Conservation (phyloP, 2,113 vertebrate genomes). For the Mormoops blainvillei region DNA sequence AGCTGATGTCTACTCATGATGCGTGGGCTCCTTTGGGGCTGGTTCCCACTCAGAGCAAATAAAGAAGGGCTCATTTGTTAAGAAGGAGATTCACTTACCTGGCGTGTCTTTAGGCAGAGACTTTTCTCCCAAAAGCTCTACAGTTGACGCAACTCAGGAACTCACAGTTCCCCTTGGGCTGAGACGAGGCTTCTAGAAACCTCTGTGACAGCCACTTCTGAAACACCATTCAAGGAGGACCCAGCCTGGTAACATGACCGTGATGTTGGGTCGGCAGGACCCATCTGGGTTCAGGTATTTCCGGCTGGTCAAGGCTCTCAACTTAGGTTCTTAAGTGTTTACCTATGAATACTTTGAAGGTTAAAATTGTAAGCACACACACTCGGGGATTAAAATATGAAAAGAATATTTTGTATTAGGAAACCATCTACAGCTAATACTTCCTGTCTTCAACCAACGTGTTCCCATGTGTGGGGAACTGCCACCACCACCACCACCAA, state of each 20-base stretch:
- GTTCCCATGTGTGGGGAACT: background rate
- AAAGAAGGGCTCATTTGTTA: background rate
- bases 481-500: no score
- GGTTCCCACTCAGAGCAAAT: background rate
- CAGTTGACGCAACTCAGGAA: background rate
- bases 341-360: background rate
- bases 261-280: background rate
- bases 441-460: background rate
- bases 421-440: background rate
- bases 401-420: background rate
- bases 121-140: background rate
- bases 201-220: background rate
- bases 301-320: background rate
- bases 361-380: background rate
- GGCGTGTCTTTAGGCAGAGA: background rate
- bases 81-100: background rate
- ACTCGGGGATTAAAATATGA: background rate
- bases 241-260: background rate
- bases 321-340: background rate
- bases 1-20: background rate
- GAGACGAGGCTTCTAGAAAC: background rate
- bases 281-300: background rate
- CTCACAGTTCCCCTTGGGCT: background rate
- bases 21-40: background rate
- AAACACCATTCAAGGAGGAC: background rate